Base-by-base conservation (phyloP, 2,797 vertebrate genomes). In the Arrhamphus sclerolepis region DNA sequence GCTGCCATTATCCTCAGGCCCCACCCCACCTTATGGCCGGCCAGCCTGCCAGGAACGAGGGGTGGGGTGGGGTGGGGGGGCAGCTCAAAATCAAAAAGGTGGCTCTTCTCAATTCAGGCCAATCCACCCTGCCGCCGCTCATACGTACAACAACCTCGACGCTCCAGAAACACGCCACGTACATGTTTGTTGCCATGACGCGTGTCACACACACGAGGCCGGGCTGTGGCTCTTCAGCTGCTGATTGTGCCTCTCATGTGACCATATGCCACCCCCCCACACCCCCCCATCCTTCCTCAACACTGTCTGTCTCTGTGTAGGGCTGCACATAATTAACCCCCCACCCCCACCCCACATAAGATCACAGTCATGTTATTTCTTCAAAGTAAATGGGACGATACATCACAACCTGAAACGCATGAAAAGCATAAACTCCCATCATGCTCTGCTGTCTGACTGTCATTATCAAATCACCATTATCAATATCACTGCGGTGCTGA, bases 21-120 rank as follows among this genome's bases (percentile, higher is more conserved):
- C 95, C 97, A 93, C 96, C 97, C 96, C 89, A 91, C 96, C 97
- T 95, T 97, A 96, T 98, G 96, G 95, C 93, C 93, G 63, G 93
- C 93, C 95, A 95, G 95, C 92, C 95, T 96, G 94, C 81, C 79
- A 91, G 87, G 89, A 83, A 62, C 64, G 0, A 29, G 89, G 84
- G 47, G n/a, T n/a, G n/a, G n/a, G n/a, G n/a, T n/a, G n/a, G n/a
- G n/a, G n/a, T n/a, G n/a, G n/a, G n/a, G n/a, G n/a, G 39, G 78
- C 75, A 60, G 65, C 89, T 77, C 84, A 85, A 91, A 91, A 91
- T 87, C 82, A 90, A 90, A n/a, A 92, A 91, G 88, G 90, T 93
- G 89, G 85, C 89, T 90, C 81, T 83, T 81, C 84, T 89, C 86
- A 81, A 89, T 84, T 81, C 82, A 89, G 86, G 81, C 82, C 83